Conservation (phyloP, 2,888 invertebrate species). For the Ephialtes manifestator region DNA sequence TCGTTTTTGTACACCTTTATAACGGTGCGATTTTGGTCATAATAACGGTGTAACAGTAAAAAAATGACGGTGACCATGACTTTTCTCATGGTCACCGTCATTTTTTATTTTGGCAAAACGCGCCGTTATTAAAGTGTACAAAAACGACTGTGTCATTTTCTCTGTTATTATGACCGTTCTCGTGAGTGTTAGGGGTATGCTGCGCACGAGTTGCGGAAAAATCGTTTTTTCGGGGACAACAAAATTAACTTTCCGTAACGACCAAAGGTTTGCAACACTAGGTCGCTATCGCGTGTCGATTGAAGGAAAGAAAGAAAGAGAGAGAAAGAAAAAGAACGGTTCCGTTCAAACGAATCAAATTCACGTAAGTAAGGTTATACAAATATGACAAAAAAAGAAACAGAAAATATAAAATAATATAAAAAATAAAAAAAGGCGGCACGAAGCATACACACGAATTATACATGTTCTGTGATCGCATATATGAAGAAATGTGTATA, state of each 20-base stretch:
- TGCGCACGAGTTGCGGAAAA: constrained; percentile 1
- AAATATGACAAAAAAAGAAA: constrained; percentile 40
- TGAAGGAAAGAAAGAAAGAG: constrained; percentile 3
- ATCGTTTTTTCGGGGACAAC: constrained; percentile 13
- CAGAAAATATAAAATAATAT: constrained; percentile 69
- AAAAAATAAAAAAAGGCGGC: constrained; percentile 71
- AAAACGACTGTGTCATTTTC: too few relatives aligned
- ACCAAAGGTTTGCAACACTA: constrained; percentile 56
- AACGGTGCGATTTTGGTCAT: too few relatives aligned
- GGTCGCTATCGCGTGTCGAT: constrained; percentile 45
- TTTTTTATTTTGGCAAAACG: too few relatives aligned
- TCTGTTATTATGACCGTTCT: too few relatives aligned
- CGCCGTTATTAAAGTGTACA: too few relatives aligned
- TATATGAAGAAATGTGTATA: constrained; percentile 74
- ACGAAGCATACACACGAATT: constrained; percentile 80
- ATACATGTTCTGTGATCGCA: constrained; percentile 82
- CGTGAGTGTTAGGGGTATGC: too few relatives aligned
- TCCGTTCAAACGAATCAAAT: constrained; percentile 79
- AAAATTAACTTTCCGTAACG: constrained; percentile 42
- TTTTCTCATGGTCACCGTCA: too few relatives aligned
- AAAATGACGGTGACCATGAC: too few relatives aligned
- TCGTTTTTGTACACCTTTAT: too few relatives aligned
- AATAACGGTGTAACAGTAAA: too few relatives aligned
- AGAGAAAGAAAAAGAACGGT: constrained; percentile 33
- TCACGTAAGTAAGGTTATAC: constrained; percentile 74